phyloP scores from a whole-genome alignment of 1,140 invertebrate genomes.

The Lucilia cuprina region DNA sequence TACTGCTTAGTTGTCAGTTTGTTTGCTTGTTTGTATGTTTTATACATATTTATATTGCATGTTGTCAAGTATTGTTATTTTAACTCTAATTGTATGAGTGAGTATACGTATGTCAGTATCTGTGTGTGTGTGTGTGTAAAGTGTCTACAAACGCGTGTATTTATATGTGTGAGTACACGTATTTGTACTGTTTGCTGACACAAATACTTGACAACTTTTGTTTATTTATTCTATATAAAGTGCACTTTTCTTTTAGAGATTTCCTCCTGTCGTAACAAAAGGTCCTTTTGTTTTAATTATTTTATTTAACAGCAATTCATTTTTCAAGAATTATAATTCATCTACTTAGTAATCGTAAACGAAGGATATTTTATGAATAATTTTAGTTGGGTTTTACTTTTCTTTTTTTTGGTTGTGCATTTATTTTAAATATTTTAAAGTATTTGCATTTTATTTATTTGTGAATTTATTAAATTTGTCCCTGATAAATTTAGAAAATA shows the following conservation, averaged over 20 bases:
- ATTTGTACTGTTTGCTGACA: slow-evolving; percentile 24
- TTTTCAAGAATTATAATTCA: neutral
- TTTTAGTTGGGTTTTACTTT: neutral
- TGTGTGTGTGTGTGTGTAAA: neutral
- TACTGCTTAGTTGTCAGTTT: neutral
- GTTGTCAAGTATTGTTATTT: neutral
- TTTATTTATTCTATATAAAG: slow-evolving; percentile 21
- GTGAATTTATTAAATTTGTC: too few relatives aligned
- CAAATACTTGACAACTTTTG: slow-evolving; percentile 32
- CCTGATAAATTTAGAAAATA: too few relatives aligned
- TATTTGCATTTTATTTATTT: too few relatives aligned
- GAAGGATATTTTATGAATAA: neutral
- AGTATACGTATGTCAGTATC: neutral
- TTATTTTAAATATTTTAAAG: neutral
- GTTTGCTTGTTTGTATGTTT: neutral
- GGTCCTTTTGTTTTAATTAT: slow-evolving; percentile 31
- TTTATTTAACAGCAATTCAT: slow-evolving; percentile 26
- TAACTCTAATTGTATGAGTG: neutral
- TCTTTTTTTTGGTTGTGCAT: neutral
- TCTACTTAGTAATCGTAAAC: neutral
- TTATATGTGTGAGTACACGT: slow-evolving; percentile 4
- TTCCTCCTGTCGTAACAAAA: slow-evolving; percentile 7
- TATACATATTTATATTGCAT: neutral
- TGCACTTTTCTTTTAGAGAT: slow-evolving; percentile 32
- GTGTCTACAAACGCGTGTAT: slow-evolving; percentile 1